These are phyloP conservation scores for Lutraria lutraria DNA, from an alignment of 2,888 invertebrate species.

Conservation along the genomic window DNA sequence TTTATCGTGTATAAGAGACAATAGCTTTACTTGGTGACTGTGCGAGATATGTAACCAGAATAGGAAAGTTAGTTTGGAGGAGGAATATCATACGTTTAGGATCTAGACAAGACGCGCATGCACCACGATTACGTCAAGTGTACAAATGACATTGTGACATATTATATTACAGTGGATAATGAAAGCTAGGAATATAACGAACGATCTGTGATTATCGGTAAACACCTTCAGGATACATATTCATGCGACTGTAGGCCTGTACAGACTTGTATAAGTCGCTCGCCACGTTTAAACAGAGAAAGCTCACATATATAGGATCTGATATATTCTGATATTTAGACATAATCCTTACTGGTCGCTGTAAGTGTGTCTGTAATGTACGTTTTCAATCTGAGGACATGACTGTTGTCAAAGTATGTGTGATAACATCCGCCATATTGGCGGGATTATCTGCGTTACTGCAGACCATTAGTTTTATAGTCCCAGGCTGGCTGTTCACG, in stretches of 20 bases:
- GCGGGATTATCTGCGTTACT: constrained; percentile 40
- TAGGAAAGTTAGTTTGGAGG: no score
- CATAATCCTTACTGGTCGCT: background rate
- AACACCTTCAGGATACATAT: background rate
- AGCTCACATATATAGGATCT: background rate
- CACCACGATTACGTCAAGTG: background rate
- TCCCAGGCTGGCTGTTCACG: constrained; percentile 53
- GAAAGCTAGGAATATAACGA: background rate
- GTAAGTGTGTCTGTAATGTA: background rate
- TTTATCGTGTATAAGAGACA: background rate
- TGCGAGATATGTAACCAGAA: no score
- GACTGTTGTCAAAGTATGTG: constrained; percentile 24
- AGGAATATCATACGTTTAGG: no score
- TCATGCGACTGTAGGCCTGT: no score
- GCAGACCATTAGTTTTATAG: constrained; percentile 40
- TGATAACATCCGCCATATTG: constrained; percentile 38
- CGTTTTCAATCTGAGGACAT: constrained; percentile 9
- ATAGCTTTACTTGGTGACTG: no score
- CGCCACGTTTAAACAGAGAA: background rate
- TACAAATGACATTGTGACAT: background rate
- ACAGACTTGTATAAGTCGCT: no score
- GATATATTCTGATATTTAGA: background rate
- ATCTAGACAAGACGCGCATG: background rate
- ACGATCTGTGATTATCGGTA: background rate
- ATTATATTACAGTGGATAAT: background rate